phyloP scores from a whole-genome alignment of 2,888 invertebrate genomes.

The Epistrophe grossulariae region DNA sequence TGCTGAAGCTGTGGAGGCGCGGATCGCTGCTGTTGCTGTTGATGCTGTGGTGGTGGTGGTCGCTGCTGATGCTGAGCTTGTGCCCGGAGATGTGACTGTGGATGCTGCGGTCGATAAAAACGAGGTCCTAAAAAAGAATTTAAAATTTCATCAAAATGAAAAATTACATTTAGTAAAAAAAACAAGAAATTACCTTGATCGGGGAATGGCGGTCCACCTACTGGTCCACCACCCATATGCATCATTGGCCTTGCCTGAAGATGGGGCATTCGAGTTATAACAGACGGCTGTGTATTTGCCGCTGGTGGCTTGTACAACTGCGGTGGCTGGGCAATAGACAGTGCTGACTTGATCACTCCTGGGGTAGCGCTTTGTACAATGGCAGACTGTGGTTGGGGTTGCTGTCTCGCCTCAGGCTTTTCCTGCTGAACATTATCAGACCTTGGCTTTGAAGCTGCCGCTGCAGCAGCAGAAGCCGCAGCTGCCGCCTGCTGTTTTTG shows the following conservation, averaged over 20 bases:
- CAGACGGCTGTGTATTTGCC: conserved; percentile 84
- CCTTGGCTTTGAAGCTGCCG: conserved; percentile 62
- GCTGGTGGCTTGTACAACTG: conserved; percentile 84
- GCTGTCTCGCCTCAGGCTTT: conserved; percentile 33
- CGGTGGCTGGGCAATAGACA: conserved; percentile 84
- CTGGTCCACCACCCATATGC: conserved; percentile 56
- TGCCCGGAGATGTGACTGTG: conserved; percentile 32
- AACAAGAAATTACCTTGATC: conserved; percentile 77
- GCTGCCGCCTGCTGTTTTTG: conserved; percentile 85
- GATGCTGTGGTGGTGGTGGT: conserved; percentile 28
- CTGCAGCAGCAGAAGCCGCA: conserved; percentile 83
- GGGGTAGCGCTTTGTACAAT: conserved; percentile 47
- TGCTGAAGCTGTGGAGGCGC: conserved; percentile 51
- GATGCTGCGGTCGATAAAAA: conserved; percentile 78
- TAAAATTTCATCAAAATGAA: neutral
- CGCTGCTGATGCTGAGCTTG: conserved; percentile 65
- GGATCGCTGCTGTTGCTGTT: conserved; percentile 31
- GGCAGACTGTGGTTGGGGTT: conserved; percentile 19
- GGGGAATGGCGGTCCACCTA: conserved; percentile 61
- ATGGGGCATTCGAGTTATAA: conserved; percentile 87
- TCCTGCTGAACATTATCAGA: conserved; percentile 7
- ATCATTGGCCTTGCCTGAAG: conserved; percentile 76
- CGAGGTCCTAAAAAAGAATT: conserved; percentile 77
- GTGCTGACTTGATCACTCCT: conserved; percentile 76
- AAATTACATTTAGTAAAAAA: neutral